phyloP scores from a whole-genome alignment of 1,140 invertebrate species.

The Macrobrachium nipponense region DNA sequence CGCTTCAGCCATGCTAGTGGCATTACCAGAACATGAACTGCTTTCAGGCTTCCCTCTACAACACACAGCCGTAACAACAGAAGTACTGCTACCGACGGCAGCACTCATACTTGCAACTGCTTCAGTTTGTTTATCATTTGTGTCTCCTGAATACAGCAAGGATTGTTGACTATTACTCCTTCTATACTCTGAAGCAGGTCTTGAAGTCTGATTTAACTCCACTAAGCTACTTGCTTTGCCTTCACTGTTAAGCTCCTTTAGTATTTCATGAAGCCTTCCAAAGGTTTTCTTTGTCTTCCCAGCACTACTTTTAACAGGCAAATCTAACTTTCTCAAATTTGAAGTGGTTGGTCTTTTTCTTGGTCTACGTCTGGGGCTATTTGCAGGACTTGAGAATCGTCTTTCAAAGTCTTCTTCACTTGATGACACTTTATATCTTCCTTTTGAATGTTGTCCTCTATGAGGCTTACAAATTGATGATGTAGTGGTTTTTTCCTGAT shows the following conservation, averaged over 20 bases:
- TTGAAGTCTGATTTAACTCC: constrained; percentile 16
- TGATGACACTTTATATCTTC: constrained; percentile 23
- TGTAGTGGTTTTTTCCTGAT: background rate
- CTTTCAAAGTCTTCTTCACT: constrained; percentile 44
- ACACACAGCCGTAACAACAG: constrained; percentile 28
- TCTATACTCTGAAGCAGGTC: constrained; percentile 7
- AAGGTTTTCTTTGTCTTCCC: background rate
- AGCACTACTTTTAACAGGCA: background rate
- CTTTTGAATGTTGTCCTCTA: background rate
- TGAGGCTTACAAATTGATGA: constrained; percentile 7
- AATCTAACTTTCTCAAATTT: constrained; percentile 5
- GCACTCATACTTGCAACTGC: constrained; percentile 1
- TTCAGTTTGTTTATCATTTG: background rate
- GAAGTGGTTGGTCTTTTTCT: constrained; percentile 10
- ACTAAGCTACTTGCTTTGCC: constrained; percentile 47
- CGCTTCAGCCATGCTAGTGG: too few relatives aligned
- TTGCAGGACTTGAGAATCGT: constrained; percentile 34
- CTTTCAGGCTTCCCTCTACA: constrained; percentile 30
- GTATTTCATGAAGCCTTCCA: constrained; percentile 22
- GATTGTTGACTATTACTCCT: constrained; percentile 52
- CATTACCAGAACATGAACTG: background rate
- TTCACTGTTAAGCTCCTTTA: constrained; percentile 34
- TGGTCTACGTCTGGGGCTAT: constrained; percentile 39
- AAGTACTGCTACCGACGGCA: background rate
- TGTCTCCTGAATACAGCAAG: background rate